Evolutionary conservation across 2,888 invertebrate genomes (phyloP).

Genomic region (Caenorhabditis panamensis): DNA sequence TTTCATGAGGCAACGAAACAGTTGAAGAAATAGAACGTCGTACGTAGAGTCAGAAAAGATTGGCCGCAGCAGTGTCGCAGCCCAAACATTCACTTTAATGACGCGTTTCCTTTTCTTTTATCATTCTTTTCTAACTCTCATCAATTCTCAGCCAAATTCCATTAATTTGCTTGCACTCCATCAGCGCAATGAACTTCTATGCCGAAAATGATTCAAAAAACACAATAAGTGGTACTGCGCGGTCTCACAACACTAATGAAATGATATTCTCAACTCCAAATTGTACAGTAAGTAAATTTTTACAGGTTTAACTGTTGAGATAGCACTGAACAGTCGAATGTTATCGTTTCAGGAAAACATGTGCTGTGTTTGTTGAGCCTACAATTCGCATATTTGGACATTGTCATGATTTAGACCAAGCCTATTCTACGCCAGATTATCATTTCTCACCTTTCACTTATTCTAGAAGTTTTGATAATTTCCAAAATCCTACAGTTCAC

Average conservation of each 20-base stretch:
- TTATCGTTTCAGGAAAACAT: constrained; percentile 66
- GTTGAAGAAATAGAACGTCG: neutral
- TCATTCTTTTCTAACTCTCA: constrained; percentile 25
- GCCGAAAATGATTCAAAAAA: too few species aligned
- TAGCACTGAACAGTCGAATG: neutral
- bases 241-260: too few species aligned
- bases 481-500: too few species aligned
- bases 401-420: constrained; percentile 7
- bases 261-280: constrained; percentile 57
- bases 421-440: constrained; percentile 12
- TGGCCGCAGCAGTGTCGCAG: neutral
- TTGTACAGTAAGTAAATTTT: constrained; percentile 63
- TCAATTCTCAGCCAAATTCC: neutral
- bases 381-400: constrained; percentile 62
- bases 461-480: neutral
- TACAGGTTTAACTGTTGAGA: neutral
- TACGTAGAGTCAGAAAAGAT: constrained; percentile 17
- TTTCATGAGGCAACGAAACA: neutral
- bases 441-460: constrained; percentile 8
- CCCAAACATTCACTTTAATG: neutral
- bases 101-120: constrained; percentile 6
- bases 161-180: too few species aligned
- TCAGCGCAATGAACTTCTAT: too few species aligned
- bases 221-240: too few species aligned
- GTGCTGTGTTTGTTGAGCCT: constrained; percentile 81